Percentiles rank a stretch among this genome's conserved stretches.
Conservation (phyloP, 1,140 invertebrate species). For the Ladona fulva region DNA sequence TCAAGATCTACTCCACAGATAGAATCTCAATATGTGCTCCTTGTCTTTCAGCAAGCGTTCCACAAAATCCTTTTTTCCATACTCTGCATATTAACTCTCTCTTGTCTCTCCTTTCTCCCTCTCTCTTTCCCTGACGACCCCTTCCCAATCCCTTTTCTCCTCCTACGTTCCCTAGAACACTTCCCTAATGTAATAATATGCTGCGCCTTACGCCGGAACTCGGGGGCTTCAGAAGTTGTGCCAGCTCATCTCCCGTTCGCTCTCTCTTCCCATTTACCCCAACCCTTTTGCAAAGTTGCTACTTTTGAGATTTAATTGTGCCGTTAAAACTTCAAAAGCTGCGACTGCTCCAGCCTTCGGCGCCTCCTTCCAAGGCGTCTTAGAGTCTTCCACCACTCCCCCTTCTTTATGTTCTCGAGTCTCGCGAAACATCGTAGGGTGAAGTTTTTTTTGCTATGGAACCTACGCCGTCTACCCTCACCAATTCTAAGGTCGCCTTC, state of each 20-base stretch:
- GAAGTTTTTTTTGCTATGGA: too few species aligned
- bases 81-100: neutral
- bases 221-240: neutral
- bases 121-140: neutral
- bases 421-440: too few species aligned
- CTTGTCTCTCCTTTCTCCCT: neutral
- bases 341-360: neutral
- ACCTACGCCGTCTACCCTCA: too few species aligned
- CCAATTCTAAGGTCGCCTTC: too few species aligned
- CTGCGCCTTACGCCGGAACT: constrained; percentile 6
- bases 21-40: neutral
- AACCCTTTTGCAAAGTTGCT: neutral
- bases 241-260: neutral
- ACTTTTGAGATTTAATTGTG: constrained; percentile 14
- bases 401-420: neutral
- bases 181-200: constrained; percentile 5
- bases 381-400: neutral
- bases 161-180: neutral
- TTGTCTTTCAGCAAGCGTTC: too few species aligned
- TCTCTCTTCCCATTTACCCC: neutral
- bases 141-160: neutral
- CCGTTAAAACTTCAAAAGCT: constrained; percentile 14
- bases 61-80: too few species aligned
- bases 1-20: neutral
- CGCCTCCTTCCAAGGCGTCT: neutral